Evolutionary conservation across 2,797 vertebrate genomes (phyloP).

Genomic region (Sphaeramia orbicularis): DNA sequence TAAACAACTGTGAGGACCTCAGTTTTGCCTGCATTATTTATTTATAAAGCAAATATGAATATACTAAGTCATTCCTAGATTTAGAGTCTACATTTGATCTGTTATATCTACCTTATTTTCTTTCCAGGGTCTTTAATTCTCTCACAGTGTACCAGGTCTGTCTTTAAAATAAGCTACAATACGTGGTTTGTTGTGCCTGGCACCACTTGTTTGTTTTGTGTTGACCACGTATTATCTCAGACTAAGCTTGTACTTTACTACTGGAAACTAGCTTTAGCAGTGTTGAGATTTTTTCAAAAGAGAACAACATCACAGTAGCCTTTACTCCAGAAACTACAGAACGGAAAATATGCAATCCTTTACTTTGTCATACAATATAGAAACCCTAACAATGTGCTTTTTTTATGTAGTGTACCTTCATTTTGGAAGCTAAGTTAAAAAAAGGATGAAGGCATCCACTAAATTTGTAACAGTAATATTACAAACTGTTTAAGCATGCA

Average conservation of each 20-base stretch:
- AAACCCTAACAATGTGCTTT: conserved; percentile 4
- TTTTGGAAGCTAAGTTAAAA: conserved; percentile 8
- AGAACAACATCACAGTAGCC: too few species aligned
- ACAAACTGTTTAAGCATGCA: conserved; percentile 54
- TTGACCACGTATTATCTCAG: too few species aligned
- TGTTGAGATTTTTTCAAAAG: too few species aligned
- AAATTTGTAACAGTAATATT: conserved; percentile 27
- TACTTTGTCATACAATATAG: neutral
- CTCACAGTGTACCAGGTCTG: too few species aligned
- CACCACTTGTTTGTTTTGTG: too few species aligned
- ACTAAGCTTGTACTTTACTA: too few species aligned
- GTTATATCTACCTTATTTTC: neutral
- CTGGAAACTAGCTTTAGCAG: too few species aligned
- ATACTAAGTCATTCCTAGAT: neutral
- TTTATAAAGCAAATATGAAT: neutral
- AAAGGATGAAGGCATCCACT: conserved; percentile 33
- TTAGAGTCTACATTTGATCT: neutral
- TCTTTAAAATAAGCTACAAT: too few species aligned
- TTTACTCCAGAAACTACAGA: neutral
- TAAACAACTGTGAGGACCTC: too few species aligned
- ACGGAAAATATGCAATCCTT: neutral
- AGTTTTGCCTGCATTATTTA: neutral
- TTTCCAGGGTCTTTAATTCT: too few species aligned
- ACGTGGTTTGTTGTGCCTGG: too few species aligned
- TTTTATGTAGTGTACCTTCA: conserved; percentile 18